Evolutionary conservation across 2,888 invertebrate species (phyloP).

Genomic region (Augochlorella aurata): DNA sequence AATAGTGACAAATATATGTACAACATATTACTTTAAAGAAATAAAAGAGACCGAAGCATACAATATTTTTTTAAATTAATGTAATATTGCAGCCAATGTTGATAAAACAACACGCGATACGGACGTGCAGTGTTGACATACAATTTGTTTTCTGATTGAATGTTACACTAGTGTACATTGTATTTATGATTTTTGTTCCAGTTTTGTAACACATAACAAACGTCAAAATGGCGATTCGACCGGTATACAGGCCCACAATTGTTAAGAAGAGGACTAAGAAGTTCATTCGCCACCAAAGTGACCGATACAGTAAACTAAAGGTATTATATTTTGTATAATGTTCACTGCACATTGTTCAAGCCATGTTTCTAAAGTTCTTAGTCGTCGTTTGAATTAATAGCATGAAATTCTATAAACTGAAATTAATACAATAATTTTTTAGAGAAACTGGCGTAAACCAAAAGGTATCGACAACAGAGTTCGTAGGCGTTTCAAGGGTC

Average conservation of each 20-base stretch:
- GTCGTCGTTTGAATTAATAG: background rate
- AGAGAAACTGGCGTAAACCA: constrained; percentile 99
- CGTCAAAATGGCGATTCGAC: constrained; percentile 92
- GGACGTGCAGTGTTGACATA: constrained; percentile 13
- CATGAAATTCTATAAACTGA: background rate
- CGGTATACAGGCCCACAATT: constrained; percentile 93
- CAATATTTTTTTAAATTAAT: constrained; percentile 51
- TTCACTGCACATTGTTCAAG: background rate
- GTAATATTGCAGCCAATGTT: background rate
- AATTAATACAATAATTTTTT: constrained; percentile 35
- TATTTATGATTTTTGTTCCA: constrained; percentile 25
- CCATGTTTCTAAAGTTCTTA: background rate
- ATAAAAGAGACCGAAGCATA: constrained; percentile 8
- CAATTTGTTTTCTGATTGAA: background rate
- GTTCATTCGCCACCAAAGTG: constrained; percentile 99
- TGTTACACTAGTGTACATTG: constrained; percentile 6
- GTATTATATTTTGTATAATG: constrained; percentile 75
- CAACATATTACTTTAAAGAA: constrained; percentile 27
- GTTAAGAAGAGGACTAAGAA: constrained; percentile 99
- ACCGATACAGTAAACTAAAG: constrained; percentile 97
- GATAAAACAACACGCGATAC: constrained; percentile 10
- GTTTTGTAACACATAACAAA: constrained; percentile 21
- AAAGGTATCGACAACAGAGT: constrained; percentile 99
- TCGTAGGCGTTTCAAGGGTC: constrained; percentile 99
- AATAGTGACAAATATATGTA: constrained; percentile 12